These are phyloP conservation scores for Leptonema lineaticorne DNA, from an alignment of 1,140 invertebrate genomes.

Conservation along the genomic window DNA sequence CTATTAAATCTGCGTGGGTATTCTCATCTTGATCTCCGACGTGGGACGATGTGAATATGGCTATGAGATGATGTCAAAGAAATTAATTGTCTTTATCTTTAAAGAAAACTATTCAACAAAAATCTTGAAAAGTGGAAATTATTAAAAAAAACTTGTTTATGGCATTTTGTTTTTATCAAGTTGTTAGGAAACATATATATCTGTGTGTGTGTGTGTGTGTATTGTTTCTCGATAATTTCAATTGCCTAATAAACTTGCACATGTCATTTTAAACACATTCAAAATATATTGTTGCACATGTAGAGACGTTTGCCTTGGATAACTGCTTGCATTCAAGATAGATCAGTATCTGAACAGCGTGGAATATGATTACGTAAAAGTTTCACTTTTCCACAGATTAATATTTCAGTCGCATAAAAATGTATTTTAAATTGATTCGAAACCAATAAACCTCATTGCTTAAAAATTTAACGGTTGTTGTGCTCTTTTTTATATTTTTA, in stretches of 20 bases:
- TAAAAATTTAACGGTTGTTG: too few relatives aligned
- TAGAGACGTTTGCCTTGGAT: slow-evolving; percentile 12
- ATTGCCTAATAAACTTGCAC: neutral
- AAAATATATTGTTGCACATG: neutral
- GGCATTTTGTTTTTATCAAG: too few relatives aligned
- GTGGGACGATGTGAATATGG: slow-evolving; percentile 5
- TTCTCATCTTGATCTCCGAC: neutral
- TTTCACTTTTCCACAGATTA: neutral
- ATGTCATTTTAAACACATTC: neutral
- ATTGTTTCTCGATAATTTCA: neutral
- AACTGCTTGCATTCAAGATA: neutral
- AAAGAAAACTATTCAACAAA: too few relatives aligned
- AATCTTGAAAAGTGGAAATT: too few relatives aligned
- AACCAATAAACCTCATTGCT: too few relatives aligned
- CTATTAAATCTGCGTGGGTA: neutral
- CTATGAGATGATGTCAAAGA: slow-evolving; percentile 13
- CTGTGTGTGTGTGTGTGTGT: too few relatives aligned
- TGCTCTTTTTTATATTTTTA: too few relatives aligned
- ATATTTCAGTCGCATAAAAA: neutral
- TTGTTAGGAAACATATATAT: too few relatives aligned
- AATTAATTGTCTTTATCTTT: too few relatives aligned
- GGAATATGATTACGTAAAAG: neutral
- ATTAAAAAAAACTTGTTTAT: too few relatives aligned
- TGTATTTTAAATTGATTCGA: too few relatives aligned
- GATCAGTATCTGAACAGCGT: neutral